phyloP scores from a whole-genome alignment of 1,140 invertebrate species.

The Seison nebaliae region DNA sequence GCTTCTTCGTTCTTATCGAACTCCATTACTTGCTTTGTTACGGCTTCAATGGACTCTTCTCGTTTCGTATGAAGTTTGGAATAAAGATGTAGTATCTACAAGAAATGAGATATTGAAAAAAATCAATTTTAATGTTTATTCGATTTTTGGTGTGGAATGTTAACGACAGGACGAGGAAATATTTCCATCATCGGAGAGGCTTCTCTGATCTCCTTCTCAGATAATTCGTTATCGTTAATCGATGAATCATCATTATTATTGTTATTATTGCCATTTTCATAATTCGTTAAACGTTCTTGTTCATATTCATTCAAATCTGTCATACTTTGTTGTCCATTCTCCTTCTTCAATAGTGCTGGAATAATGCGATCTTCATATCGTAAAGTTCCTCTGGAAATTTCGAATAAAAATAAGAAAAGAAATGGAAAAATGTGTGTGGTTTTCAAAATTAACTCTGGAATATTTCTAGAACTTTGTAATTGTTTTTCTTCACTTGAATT shows the following conservation, averaged over 20 bases:
- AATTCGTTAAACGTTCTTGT: neutral
- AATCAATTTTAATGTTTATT: neutral
- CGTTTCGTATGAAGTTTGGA: constrained; percentile 69
- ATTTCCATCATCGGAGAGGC: constrained; percentile 59
- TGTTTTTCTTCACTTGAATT: too few species aligned
- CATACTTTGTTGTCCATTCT: neutral
- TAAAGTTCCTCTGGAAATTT: constrained; percentile 18
- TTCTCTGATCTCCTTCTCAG: constrained; percentile 58
- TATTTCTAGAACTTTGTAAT: too few species aligned
- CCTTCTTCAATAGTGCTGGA: constrained; percentile 33
- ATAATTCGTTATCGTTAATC: constrained; percentile 20
- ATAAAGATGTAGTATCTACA: constrained; percentile 62
- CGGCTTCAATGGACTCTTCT: constrained; percentile 50
- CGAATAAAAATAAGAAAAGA: too few species aligned
- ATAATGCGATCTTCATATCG: constrained; percentile 53
- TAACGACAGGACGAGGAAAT: neutral
- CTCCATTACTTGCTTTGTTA: constrained; percentile 40
- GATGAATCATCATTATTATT: neutral
- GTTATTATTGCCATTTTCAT: neutral
- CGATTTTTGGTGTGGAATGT: too few species aligned
- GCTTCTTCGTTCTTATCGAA: constrained; percentile 20
- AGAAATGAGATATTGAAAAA: too few species aligned
- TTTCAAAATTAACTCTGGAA: too few species aligned
- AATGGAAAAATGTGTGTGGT: too few species aligned
- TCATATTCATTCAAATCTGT: neutral